Evolutionary conservation across 2,113 vertebrate species (phyloP).

Genomic region (Polyodon spathula): DNA sequence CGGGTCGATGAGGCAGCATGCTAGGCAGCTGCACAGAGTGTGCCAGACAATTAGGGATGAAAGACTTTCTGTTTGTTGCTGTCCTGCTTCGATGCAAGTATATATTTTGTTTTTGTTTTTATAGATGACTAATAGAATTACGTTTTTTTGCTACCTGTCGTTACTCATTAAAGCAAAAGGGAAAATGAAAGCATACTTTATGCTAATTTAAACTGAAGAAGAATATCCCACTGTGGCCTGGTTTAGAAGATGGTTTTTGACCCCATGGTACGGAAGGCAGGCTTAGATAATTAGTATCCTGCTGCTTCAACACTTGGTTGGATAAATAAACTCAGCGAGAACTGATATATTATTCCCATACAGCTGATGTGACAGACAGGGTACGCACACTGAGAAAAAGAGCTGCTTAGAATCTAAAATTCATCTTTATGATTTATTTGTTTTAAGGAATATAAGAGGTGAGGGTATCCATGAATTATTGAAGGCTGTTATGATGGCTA

Average conservation of each 20-base stretch:
- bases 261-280: constrained; percentile 4
- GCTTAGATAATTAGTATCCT: constrained; percentile 1
- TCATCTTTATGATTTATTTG: no score
- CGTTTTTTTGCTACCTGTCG: not conserved
- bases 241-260: not conserved
- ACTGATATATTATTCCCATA: constrained; percentile 10
- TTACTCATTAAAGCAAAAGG: not conserved
- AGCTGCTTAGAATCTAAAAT: no score
- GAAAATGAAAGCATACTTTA: not conserved
- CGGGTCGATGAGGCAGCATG: not conserved
- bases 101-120: not conserved
- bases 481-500: no score
- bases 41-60: not conserved
- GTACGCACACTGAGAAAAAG: no score
- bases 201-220: not conserved
- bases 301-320: constrained; percentile 4
- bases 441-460: no score
- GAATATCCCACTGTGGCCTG: not conserved
- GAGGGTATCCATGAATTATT: no score
- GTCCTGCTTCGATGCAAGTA: not conserved
- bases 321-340: constrained; percentile 12
- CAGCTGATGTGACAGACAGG: not conserved
- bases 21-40: not conserved
- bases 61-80: no score
- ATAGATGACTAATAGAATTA: not conserved